Conservation (phyloP, 2,113 vertebrate genomes). For the Globicephala melas region DNA sequence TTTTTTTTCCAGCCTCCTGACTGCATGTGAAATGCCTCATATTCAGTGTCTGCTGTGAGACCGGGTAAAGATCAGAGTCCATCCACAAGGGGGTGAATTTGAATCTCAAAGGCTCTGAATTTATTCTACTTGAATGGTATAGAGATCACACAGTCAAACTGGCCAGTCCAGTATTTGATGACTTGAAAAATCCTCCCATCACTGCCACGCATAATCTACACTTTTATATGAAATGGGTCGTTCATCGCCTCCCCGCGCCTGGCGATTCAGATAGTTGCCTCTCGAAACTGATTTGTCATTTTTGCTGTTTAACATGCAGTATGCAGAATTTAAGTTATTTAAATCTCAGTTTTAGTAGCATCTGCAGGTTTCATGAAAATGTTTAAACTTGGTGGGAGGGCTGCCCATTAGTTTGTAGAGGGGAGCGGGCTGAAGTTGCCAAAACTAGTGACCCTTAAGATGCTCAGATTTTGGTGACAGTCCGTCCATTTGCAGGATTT, state of each 20-base stretch:
- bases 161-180: background rate
- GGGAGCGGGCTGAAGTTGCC: background rate
- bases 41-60: background rate
- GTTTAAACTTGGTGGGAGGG: background rate
- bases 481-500: background rate
- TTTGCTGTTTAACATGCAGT: background rate
- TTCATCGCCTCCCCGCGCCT: background rate
- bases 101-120: conserved; percentile 64
- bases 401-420: background rate
- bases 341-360: background rate
- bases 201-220: too few species aligned
- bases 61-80: conserved; percentile 12
- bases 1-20: background rate
- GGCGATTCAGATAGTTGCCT: background rate
- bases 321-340: background rate
- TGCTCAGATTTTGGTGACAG: background rate
- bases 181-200: background rate
- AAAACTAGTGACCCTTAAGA: background rate
- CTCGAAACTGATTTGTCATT: background rate
- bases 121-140: conserved; percentile 27
- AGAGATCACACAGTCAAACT: conserved; percentile 12
- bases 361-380: background rate
- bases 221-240: background rate
- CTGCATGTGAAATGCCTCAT: background rate
- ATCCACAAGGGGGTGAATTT: conserved; percentile 52